Evolutionary conservation across 2,888 invertebrate genomes (phyloP), one percentile per base, ranked within the genome.

Genomic region (Cantharis rustica): DNA sequence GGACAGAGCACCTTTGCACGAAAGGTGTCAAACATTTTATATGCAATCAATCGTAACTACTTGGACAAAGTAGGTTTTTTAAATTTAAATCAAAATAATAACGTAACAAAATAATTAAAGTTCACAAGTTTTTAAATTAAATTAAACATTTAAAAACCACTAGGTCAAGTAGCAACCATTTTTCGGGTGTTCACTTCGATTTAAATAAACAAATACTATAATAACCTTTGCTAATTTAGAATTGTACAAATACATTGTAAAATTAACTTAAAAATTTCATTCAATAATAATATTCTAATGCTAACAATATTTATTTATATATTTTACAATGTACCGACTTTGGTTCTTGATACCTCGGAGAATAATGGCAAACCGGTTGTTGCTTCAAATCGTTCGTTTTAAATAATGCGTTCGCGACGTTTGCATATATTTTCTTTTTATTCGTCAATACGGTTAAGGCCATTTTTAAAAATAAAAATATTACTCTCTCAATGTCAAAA

Each of bases 191-290:
- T 83, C 82, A 83, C 82, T 82, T 84, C 82, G 81, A 80, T 80
- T 82, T 80, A 75, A 82, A 82, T 82, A 83, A 84, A 83, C 81
- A 83, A 85, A 84, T 83, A 84, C 84, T 27, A 27, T 27, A 81
- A 81, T 82, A 83, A 84, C 83, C 81, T 80, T 23, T 82, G 81
- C 81, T 80, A 81, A 79, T 79, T 80, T 77, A 79, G 77, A 79
- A 75, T 76, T 68, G 69, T 72, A 79, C 63, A 81, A 47, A 81
- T 81, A 82, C 84, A 84, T 82, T 77, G 80, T 82, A 84, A 84
- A 83, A 83, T 81, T 79, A 75, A 69, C 47, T 47, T 47, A 47
- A 47, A 27, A 47, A 47, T 47, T 47, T 47, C n/a, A 47, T 47
- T 66, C 17, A 77, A 73, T 71, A 76, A 76, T 69, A 73, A 76